Evolutionary conservation across 2,113 vertebrate genomes (phyloP).

Genomic region (Cavia porcellus): DNA sequence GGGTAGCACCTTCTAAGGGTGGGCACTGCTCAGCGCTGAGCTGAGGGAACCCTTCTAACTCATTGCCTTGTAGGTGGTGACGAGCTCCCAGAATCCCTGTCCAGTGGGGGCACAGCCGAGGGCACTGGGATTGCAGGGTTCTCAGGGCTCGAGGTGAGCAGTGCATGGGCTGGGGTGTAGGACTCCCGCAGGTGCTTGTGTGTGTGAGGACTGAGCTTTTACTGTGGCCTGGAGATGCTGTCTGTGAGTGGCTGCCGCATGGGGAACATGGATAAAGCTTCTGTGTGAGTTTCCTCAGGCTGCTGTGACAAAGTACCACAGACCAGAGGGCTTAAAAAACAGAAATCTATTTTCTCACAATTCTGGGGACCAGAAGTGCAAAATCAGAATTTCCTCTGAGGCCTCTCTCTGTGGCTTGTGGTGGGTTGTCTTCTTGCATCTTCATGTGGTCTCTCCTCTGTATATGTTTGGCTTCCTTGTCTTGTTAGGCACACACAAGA

Average conservation of each 20-base stretch:
- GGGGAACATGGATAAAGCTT: background rate
- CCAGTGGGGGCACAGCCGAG: background rate
- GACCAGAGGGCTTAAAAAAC: accelerated
- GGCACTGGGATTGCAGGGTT: background rate
- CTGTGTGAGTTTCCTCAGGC: background rate
- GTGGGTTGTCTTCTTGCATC: accelerated
- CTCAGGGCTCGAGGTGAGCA: conserved; percentile 66
- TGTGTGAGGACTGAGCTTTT: background rate
- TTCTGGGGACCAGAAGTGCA: background rate
- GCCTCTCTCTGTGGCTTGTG: background rate
- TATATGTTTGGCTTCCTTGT: background rate
- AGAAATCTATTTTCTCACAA: background rate
- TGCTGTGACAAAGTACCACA: accelerated
- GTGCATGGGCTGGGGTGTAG: accelerated
- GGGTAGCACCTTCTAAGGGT: background rate
- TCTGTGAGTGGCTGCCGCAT: background rate
- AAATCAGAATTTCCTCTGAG: background rate
- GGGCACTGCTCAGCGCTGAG: background rate
- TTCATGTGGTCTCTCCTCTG: background rate
- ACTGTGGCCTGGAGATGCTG: background rate
- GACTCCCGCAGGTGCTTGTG: background rate
- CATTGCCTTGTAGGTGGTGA: conserved; percentile 47
- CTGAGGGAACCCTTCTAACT: background rate
- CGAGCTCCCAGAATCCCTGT: background rate
- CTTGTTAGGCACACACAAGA: background rate